Conservation (phyloP, 1,140 invertebrate genomes). For the Plectrocnemia conspersa region DNA sequence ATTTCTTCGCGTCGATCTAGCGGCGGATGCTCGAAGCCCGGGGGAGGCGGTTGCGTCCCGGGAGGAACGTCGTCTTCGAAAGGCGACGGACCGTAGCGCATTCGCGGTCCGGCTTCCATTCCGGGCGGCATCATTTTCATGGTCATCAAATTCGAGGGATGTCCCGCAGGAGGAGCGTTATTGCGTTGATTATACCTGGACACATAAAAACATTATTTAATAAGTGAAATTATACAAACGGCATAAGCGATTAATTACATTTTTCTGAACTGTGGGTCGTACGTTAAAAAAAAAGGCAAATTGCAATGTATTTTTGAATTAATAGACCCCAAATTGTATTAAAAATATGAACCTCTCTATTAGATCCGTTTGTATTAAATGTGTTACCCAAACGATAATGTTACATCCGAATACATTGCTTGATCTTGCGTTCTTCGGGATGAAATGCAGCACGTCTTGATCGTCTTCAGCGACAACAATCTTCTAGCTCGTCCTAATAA, state of each 20-base stretch:
- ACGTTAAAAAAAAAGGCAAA: not conserved
- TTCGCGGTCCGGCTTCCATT: conserved; percentile 36
- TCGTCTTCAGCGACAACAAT: too few species aligned
- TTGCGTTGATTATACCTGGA: conserved; percentile 46
- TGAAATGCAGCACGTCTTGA: too few species aligned
- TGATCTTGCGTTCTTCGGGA: too few species aligned
- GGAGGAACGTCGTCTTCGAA: conserved; percentile 49
- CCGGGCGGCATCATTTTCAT: conserved; percentile 40
- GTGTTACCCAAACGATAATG: too few species aligned
- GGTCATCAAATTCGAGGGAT: conserved; percentile 32
- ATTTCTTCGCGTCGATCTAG: conserved; percentile 45
- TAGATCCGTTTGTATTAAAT: too few species aligned
- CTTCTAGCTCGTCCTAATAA: too few species aligned
- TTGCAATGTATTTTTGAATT: not conserved
- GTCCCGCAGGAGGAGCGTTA: conserved; percentile 19
- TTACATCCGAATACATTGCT: too few species aligned
- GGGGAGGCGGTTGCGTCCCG: conserved; percentile 51
- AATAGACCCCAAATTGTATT: too few species aligned
- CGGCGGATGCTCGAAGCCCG: conserved; percentile 50
- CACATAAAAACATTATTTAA: conserved; percentile 37
- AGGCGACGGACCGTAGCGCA: conserved; percentile 43
- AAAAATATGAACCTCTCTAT: too few species aligned
- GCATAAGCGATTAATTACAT: conserved; percentile 3
- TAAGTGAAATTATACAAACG: not conserved
- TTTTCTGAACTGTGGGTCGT: not conserved